Conservation (phyloP, 2,888 invertebrate species). For the Morinoia aosen region DNA sequence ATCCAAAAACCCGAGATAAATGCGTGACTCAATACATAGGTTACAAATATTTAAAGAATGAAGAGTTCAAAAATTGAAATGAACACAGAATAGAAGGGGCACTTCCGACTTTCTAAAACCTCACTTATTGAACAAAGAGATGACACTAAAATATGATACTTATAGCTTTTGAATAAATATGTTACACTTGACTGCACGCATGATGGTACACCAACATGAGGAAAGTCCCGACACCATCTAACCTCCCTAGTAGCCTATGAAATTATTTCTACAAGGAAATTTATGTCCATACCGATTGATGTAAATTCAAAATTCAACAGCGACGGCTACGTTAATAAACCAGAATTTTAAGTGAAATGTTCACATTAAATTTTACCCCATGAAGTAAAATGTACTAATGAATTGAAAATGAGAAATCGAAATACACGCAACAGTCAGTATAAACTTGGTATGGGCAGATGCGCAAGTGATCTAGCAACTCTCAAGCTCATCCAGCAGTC, state of each 20-base stretch:
- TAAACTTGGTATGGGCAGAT: neutral
- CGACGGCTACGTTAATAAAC: neutral
- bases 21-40: neutral
- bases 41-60: neutral
- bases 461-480: neutral
- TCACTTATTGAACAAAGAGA: neutral
- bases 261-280: neutral
- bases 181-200: neutral
- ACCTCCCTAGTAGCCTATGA: neutral
- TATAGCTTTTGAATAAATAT: neutral
- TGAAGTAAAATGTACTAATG: neutral
- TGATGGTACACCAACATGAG: neutral
- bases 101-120: neutral
- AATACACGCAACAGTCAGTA: neutral
- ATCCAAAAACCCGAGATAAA: neutral
- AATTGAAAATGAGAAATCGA: neutral
- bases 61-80: neutral
- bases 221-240: neutral
- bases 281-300: neutral
- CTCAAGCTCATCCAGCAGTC: neutral
- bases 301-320: neutral
- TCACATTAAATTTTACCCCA: neutral
- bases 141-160: neutral
- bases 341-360: neutral
- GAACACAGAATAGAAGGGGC: neutral